These are phyloP conservation scores for Octonoba sinensis DNA, from an alignment of 2,888 invertebrate species.

Conservation along the genomic window DNA sequence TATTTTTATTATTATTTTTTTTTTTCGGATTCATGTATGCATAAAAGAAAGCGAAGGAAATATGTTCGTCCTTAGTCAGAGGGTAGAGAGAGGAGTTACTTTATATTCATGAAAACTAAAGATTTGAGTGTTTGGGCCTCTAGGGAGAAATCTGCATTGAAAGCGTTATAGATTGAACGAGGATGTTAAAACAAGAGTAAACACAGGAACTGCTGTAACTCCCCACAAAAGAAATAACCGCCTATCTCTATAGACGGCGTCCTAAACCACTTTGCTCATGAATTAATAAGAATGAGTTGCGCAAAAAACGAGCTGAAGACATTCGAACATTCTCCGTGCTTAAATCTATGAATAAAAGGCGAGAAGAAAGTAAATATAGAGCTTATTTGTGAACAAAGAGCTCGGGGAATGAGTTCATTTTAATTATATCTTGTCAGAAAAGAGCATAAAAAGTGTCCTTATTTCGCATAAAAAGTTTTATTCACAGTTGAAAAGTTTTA, in stretches of 20 bases:
- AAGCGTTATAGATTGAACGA: slow-evolving; percentile 44
- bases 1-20: slow-evolving; percentile 20
- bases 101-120: slow-evolving; percentile 63
- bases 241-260: slow-evolving; percentile 18
- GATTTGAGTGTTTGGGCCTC: slow-evolving; percentile 43
- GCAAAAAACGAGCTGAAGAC: slow-evolving; percentile 14
- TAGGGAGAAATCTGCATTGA: slow-evolving; percentile 57
- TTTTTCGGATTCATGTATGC: slow-evolving; percentile 9
- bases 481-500: too few relatives aligned
- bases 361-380: slow-evolving; percentile 27
- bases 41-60: slow-evolving; percentile 45
- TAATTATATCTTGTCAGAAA: slow-evolving; percentile 38
- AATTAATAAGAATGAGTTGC: slow-evolving; percentile 46
- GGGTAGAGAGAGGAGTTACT: slow-evolving; percentile 35
- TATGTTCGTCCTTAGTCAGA: slow-evolving; percentile 31
- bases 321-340: neutral
- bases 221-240: slow-evolving; percentile 10
- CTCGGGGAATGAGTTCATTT: slow-evolving; percentile 32
- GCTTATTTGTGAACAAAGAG: slow-evolving; percentile 18
- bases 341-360: slow-evolving; percentile 16
- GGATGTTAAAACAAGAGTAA: slow-evolving; percentile 25
- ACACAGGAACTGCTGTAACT: slow-evolving; percentile 20
- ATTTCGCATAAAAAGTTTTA: slow-evolving; percentile 7
- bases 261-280: slow-evolving; percentile 47
- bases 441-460: slow-evolving; percentile 7